phyloP scores from a whole-genome alignment of 2,888 invertebrate genomes.

The Stenodera caucasica region DNA sequence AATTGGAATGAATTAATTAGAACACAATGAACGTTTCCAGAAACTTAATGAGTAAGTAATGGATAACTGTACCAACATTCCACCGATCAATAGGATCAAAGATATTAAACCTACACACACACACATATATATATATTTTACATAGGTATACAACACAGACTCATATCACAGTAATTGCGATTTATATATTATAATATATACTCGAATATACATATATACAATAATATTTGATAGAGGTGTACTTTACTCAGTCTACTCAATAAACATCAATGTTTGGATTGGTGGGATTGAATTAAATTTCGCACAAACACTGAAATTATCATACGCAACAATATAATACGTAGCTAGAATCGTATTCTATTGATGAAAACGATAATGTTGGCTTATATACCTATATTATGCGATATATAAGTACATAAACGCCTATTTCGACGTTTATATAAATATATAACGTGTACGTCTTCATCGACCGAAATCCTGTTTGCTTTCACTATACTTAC shows the following conservation, averaged over 20 bases:
- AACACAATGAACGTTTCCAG: constrained; percentile 22
- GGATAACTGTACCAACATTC: constrained; percentile 9
- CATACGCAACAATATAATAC: not conserved
- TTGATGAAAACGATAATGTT: too few species aligned
- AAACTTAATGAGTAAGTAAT: constrained; percentile 23
- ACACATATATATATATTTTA: too few species aligned
- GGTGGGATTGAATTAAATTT: not conserved
- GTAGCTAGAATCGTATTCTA: too few species aligned
- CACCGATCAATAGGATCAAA: not conserved
- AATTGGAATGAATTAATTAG: constrained; percentile 26
- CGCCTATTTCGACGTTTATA: too few species aligned
- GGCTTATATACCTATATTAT: too few species aligned
- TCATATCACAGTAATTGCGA: too few species aligned
- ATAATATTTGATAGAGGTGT: too few species aligned
- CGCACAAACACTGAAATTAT: not conserved
- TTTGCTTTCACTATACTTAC: constrained; percentile 14
- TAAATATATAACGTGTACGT: constrained; percentile 1
- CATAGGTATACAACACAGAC: too few species aligned
- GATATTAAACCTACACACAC: not conserved
- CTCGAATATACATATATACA: too few species aligned
- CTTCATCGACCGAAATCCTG: constrained; percentile 18
- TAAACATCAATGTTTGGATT: not conserved
- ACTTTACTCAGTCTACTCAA: too few species aligned
- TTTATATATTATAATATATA: too few species aligned
- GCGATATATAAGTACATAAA: too few species aligned